Conservation (phyloP, 2,797 vertebrate species). For the Rhynchotus rufescens region DNA sequence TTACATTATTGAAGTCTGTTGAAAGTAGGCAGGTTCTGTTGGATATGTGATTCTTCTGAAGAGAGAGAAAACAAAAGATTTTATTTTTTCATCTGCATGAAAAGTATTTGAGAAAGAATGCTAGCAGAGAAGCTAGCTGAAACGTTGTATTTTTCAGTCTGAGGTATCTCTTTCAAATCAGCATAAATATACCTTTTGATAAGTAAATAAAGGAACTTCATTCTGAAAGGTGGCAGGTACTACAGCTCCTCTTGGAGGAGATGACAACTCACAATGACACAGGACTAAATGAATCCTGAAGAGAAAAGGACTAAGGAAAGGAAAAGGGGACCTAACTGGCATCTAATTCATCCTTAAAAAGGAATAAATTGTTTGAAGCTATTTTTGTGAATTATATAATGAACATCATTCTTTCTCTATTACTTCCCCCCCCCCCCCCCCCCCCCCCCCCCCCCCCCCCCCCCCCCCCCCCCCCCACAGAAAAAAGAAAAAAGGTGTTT, state of each 20-base stretch:
- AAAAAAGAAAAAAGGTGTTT: too few species aligned
- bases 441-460: too few species aligned
- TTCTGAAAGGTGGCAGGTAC: not conserved
- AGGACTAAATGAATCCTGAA: not conserved
- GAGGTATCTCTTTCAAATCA: not conserved
- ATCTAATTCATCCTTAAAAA: not conserved
- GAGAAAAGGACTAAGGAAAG: not conserved
- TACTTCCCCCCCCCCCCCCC: too few species aligned
- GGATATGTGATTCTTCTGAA: not conserved
- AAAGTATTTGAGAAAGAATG: not conserved
- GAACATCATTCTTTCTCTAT: not conserved
- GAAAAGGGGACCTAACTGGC: not conserved
- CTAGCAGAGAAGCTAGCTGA: not conserved
- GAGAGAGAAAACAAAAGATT: not conserved
- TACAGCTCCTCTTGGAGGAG: not conserved
- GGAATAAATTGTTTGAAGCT: not conserved
- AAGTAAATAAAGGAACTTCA: not conserved
- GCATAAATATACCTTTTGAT: not conserved
- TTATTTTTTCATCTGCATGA: not conserved
- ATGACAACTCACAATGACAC: not conserved
- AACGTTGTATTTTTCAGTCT: not conserved
- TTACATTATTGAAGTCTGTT: not conserved
- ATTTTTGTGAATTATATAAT: not conserved
- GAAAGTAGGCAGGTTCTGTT: not conserved
- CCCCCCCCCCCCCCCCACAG: too few species aligned